Evolutionary conservation across 2,888 invertebrate species (phyloP).

Genomic region (Antitype chi): DNA sequence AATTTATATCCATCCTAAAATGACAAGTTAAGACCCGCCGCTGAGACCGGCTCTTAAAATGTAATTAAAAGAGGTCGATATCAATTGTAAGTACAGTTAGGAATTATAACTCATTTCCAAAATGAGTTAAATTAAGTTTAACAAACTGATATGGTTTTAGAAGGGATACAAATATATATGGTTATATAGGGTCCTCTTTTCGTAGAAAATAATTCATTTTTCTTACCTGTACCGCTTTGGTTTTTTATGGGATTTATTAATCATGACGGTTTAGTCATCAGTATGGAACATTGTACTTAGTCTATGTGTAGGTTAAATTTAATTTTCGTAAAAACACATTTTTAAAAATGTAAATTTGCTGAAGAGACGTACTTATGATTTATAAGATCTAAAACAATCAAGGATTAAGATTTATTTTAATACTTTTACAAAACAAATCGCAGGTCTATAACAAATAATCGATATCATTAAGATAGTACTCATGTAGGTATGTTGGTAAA

Average conservation of each 20-base stretch:
- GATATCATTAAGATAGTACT: neutral
- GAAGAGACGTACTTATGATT: neutral
- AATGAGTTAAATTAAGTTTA: neutral
- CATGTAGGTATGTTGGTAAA: neutral
- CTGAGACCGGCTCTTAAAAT: conserved; percentile 43
- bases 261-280: neutral
- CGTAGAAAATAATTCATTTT: neutral
- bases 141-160: neutral
- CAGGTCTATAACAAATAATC: neutral
- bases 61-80: conserved; percentile 31
- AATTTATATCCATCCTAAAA: conserved; percentile 53
- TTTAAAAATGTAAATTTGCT: neutral
- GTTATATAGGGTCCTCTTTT: too few relatives aligned
- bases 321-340: neutral
- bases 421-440: neutral
- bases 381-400: neutral
- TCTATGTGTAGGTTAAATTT: neutral
- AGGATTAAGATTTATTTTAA: neutral
- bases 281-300: neutral
- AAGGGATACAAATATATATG: neutral
- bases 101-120: conserved; percentile 15
- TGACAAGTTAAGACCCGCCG: conserved; percentile 49
- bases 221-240: neutral
- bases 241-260: neutral
- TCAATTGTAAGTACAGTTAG: neutral